A percentile compares a stretch with the other conserved stretches of the same genome.
Evolutionary conservation across 2,888 invertebrate species (phyloP).

Genomic region (Scrobipalpa atriplicella): DNA sequence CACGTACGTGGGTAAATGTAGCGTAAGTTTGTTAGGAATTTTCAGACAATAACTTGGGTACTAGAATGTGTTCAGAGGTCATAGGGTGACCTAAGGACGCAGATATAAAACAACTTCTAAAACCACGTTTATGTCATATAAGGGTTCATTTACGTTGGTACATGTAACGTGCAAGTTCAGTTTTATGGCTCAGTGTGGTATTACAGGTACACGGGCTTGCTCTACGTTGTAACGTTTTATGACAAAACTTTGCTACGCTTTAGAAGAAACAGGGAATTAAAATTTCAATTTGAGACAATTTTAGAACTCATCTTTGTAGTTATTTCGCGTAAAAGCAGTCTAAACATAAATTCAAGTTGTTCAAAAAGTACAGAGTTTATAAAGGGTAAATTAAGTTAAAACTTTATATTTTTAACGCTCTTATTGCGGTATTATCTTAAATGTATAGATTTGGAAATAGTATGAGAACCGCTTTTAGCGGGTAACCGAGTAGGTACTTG

Average conservation of each 20-base stretch:
- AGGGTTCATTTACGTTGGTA: conserved; percentile 12
- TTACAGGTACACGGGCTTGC: conserved; percentile 9
- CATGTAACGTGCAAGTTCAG: conserved; percentile 14
- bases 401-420: too few relatives aligned
- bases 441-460: too few relatives aligned
- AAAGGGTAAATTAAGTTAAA: too few relatives aligned
- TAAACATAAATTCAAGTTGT: neutral
- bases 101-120: conserved; percentile 10
- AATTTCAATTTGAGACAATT: neutral
- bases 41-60: neutral
- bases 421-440: too few relatives aligned
- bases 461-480: too few relatives aligned
- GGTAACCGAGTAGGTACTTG: too few relatives aligned
- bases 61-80: neutral
- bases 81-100: conserved; percentile 10
- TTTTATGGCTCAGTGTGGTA: conserved; percentile 18
- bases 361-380: too few relatives aligned
- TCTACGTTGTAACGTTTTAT: conserved; percentile 18
- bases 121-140: conserved; percentile 9
- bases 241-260: conserved; percentile 8
- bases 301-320: neutral
- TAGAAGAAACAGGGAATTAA: conserved; percentile 10
- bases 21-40: neutral
- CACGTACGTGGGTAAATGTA: neutral
- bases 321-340: neutral